Base-by-base conservation (phyloP, 2,797 vertebrate species). In the Chelonia mydas region DNA sequence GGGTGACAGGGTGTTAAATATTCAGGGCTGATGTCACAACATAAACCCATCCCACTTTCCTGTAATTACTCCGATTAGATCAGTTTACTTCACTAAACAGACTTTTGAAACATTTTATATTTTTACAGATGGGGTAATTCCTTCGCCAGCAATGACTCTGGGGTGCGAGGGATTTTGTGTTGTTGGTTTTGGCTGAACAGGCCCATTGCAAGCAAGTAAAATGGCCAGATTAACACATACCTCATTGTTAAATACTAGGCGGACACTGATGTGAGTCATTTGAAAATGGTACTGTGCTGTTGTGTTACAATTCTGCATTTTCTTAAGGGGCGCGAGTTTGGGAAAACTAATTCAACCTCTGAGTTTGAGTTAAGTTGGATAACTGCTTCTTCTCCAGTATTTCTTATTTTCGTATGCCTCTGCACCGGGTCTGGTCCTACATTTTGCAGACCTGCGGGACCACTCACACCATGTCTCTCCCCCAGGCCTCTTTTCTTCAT, bases 201-300 rank as follows among this genome's bases (percentile, higher is more conserved):
- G 86, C 96, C 86, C 74, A 28, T 90, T 91, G 96, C 94, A 94
- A 98, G 96, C 97, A 80, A 97, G 97, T 81, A 78, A 92, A 98
- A 97, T 97, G 97, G 97, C 97, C 97, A 98, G 94, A 98, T 98
- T 98, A 98, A 98, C 98, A 98, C 98, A 98, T 98, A 98, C 97
- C 97, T 98, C 98, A 98, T 91, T 97, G 97, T 97, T 94, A 92
- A 96, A 90, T 80, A 47, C 57, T 82, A 45, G 82, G 96, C 84
- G 92, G 97, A 97, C 95, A 95, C 76, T n/a, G 76, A 91, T 28
- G 90, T 50, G 2, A 95, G 88, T 84, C 8, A 79, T 93, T 93
- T 6, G 55, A 76, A 96, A 90, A 28, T 2, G 13, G 89, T 57
- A 81, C 83, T 61, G 91, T 31, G 28, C 28, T 65, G 92, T 80